Percentiles rank a stretch among this genome's conserved stretches.
phyloP scores from a whole-genome alignment of 2,113 vertebrate species.

The Protobothrops flavoviridis region DNA sequence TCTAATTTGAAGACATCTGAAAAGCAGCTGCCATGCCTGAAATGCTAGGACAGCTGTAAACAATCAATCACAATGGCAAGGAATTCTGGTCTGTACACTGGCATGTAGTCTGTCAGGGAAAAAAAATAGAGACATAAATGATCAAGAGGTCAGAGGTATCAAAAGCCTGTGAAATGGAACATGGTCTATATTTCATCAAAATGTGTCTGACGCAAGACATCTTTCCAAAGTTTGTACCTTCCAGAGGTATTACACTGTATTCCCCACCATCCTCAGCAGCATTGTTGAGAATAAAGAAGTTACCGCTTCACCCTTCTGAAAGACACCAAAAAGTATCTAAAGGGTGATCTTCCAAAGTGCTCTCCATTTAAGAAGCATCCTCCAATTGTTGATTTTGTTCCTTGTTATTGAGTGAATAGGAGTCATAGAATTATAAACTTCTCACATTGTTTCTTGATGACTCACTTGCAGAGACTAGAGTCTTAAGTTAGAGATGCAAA shows the following conservation, averaged over 20 bases:
- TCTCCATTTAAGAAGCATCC: conserved; percentile 43
- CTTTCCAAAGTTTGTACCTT: background rate
- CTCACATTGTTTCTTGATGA: conserved; percentile 1
- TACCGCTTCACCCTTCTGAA: background rate
- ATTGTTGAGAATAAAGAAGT: background rate
- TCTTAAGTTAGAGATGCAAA: conserved; percentile 54
- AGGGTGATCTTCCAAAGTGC: conserved; percentile 35
- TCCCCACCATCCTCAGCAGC: background rate
- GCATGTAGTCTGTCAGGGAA: conserved; percentile 88
- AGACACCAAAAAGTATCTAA: conserved; percentile 18
- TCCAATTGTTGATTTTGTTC: conserved; percentile 9
- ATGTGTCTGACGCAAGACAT: conserved; percentile 37
- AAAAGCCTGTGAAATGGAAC: conserved; percentile 66
- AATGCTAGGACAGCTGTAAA: conserved; percentile 86
- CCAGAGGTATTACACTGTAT: background rate
- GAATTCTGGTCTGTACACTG: conserved; percentile 81
- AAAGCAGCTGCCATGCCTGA: conserved; percentile 84
- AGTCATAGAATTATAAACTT: conserved; percentile 41
- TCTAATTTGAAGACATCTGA: conserved; percentile 80
- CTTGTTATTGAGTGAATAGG: background rate
- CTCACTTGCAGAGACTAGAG: conserved; percentile 54
- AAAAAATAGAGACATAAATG: conserved; percentile 92
- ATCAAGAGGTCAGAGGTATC: conserved; percentile 82
- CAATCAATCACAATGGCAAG: conserved; percentile 84
- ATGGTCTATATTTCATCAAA: conserved; percentile 68